Conservation (phyloP, 2,888 invertebrate genomes). For the Meganola albula region DNA sequence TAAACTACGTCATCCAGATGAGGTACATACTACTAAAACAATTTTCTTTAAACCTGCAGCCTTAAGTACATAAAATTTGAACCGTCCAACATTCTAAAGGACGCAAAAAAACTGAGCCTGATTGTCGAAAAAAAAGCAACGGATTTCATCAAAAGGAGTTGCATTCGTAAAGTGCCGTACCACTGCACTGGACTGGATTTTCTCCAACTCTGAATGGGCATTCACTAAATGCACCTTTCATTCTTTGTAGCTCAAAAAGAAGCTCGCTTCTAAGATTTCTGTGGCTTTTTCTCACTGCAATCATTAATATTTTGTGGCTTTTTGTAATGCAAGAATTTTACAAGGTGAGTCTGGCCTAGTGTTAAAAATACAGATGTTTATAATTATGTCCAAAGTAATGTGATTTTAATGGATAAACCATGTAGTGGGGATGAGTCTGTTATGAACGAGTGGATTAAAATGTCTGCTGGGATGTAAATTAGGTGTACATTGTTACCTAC, state of each 20-base stretch:
- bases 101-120: slow-evolving; percentile 49
- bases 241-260: slow-evolving; percentile 67
- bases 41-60: too few species aligned
- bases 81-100: slow-evolving; percentile 28
- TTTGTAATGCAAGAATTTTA: slow-evolving; percentile 13
- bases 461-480: too few species aligned
- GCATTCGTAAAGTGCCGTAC: slow-evolving; percentile 65
- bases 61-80: too few species aligned
- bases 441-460: too few species aligned
- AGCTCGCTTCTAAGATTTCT: slow-evolving; percentile 60
- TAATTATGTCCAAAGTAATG: too few species aligned
- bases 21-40: too few species aligned
- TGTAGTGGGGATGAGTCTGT: too few species aligned
- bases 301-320: slow-evolving; percentile 53
- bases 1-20: too few species aligned
- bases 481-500: too few species aligned
- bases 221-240: slow-evolving; percentile 72
- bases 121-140: slow-evolving; percentile 67
- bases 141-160: slow-evolving; percentile 63
- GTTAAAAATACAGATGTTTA: too few species aligned
- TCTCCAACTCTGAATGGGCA: slow-evolving; percentile 63
- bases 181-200: slow-evolving; percentile 61
- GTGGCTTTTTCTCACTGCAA: slow-evolving; percentile 44
- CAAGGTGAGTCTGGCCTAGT: too few species aligned
- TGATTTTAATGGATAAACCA: too few species aligned